Evolutionary conservation across 2,888 invertebrate genomes (phyloP), one percentile per base, ranked within the genome.

Genomic region (Diploptera punctata): DNA sequence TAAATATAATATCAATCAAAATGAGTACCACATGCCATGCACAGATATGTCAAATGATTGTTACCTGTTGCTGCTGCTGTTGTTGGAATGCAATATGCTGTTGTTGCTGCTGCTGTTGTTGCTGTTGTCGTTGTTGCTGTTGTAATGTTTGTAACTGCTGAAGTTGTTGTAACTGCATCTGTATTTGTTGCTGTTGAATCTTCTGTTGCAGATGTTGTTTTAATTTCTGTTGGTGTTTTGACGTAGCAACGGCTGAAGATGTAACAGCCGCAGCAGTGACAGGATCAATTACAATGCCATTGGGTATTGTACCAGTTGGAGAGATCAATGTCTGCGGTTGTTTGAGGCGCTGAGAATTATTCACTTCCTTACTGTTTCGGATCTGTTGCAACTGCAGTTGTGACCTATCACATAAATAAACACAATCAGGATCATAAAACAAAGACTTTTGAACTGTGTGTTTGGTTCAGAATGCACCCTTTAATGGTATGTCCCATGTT

Each of bases 321-420:
- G 69, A 29, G 31, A 68, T 44, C 44, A 68, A 13, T 18, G 61
- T 77, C 87, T 87, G 44, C 87, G 84, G 31, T n/a, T 83, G 80
- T 73, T 67, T 69, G 43, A 29, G 67, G 18, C 29, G 70, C 24
- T 60, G 67, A n/a, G 68, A 19, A 7, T 54, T 65, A 38, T 71
- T 81, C 81, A 33, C 76, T 76, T 47, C 79, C 77, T 75, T 79
- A 76, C 76, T 83, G 82, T 75, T 83, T 75, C 69, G 82, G 57
- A 89, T 88, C 76, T 89, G 90, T 78, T 93, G 91, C 76, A 93
- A 81, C 80, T 93, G 93, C 77, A 91, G 88, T 74, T 94, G 91
- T 1, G 93, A 93, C 76, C 91, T 89, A 13, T 7, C 2, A 31
- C 18, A 33, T 5, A 10, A 67, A 43, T 10, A 67, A 3, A 44